phyloP scores from a whole-genome alignment of 2,113 vertebrate genomes.

The Pardalotus punctatus region DNA sequence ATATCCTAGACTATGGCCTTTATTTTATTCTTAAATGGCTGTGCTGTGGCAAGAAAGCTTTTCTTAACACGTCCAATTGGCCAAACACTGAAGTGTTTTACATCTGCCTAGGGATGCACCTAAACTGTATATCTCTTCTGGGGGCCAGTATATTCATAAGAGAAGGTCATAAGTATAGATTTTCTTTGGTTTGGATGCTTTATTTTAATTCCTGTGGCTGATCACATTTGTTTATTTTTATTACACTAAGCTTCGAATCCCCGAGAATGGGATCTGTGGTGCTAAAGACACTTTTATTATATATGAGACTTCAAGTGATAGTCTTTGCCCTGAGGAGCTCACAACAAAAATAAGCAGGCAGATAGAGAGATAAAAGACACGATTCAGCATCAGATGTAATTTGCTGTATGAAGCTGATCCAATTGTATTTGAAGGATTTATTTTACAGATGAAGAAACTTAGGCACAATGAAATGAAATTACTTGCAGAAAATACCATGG shows the following conservation, averaged over 20 bases:
- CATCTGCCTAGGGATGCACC: not conserved
- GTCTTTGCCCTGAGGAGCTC: conserved; percentile 49
- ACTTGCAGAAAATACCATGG: conserved; percentile 26
- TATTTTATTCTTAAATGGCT: not conserved
- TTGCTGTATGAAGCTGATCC: conserved; percentile 59
- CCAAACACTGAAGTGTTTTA: not conserved
- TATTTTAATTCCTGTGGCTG: conserved; percentile 27
- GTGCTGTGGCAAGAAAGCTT: not conserved
- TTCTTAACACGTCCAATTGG: not conserved
- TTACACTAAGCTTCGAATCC: not conserved
- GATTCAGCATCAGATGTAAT: conserved; percentile 62
- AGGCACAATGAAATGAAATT: conserved; percentile 19
- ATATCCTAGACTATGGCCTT: rapidly evolving
- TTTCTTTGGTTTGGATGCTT: not conserved
- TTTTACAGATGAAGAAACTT: conserved; percentile 56
- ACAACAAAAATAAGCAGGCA: conserved; percentile 56
- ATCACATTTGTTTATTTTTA: conserved; percentile 52
- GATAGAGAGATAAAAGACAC: conserved; percentile 60
- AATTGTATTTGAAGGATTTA: conserved; percentile 61
- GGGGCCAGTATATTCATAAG: not conserved
- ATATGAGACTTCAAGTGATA: conserved; percentile 35
- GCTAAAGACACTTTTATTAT: conserved; percentile 54
- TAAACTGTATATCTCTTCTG: not conserved
- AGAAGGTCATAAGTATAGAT: not conserved
- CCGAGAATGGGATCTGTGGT: not conserved